Base-by-base conservation (phyloP, 2,797 vertebrate genomes). In the Gymnodraco acuticeps region DNA sequence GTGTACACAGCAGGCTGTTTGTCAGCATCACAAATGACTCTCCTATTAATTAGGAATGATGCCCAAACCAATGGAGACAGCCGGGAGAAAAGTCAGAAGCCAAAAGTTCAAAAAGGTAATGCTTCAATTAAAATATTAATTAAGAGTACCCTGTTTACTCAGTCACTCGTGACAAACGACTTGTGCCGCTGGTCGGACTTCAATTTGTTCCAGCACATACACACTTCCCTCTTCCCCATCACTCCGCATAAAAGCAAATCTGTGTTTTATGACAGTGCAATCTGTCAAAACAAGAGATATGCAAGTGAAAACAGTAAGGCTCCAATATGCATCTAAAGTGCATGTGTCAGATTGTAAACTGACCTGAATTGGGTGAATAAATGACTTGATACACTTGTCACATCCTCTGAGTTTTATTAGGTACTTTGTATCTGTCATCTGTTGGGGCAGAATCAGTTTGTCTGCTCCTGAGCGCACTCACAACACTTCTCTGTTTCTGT, bases 61-160 rank as follows among this genome's bases (percentile, higher is more conserved):
- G 77, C 63, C 2, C 5, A 31, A 71, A 75, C 81, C 70, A 58
- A 23, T 67, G 60, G 68, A 83, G 76, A 77, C 74, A 65, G 56
- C 63, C 17, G 7, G 38, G 62, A 81, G 60, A 77, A 82, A 87
- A 90, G 77, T 82, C 78, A 81, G 63, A 74, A 75, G 87, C 66
- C 73, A 80, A 80, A 89, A 78, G 87, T 90, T 88, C 81, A 83
- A 80, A 85, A 88, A 78, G 78, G 79, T 79, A 89, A 85, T 63
- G 66, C 88, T 87, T 88, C 84, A 89, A 90, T 90, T 89, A 86
- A 91, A 91, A 87, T 78, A 82, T 88, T 88, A 79, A 89, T 90
- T 87, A 91, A 84, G 82, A 67, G 71, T 72, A 83, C 46, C 84
- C 84, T 27, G 83, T 84, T 90, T 89, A 84, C 59, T 66, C 81